Conservation (phyloP, 2,888 invertebrate genomes). For the Urechis unicinctus region DNA sequence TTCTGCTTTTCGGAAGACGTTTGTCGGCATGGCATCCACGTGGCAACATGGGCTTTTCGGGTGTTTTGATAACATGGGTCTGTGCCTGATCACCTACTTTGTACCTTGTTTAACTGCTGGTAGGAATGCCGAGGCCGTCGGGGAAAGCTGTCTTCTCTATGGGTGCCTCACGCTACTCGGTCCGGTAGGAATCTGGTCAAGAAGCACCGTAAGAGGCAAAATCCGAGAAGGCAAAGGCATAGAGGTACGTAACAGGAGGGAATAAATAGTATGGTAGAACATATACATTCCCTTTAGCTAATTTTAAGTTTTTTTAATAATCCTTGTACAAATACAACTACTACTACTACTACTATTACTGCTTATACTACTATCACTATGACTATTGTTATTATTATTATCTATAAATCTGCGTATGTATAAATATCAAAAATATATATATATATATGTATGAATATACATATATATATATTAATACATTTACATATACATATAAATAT, state of each 20-base stretch:
- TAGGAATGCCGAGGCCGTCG: conserved; percentile 42
- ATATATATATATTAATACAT: too few relatives aligned
- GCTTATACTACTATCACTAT: too few relatives aligned
- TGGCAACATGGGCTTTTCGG: conserved; percentile 34
- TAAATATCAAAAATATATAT: too few relatives aligned
- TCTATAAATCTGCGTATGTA: too few relatives aligned
- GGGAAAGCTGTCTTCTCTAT: conserved; percentile 39
- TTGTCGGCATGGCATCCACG: neutral
- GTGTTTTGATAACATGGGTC: conserved; percentile 40
- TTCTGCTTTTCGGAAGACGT: neutral
- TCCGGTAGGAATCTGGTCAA: conserved; percentile 26
- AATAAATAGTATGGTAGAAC: too few relatives aligned
- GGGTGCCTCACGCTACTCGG: conserved; percentile 32
- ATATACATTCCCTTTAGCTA: too few relatives aligned
- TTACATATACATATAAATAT: too few relatives aligned
- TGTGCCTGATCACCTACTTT: conserved; percentile 42
- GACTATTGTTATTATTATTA: too few relatives aligned
- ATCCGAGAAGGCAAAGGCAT: conserved; percentile 35
- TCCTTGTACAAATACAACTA: too few relatives aligned
- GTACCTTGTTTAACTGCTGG: conserved; percentile 45
- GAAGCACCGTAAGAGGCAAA: conserved; percentile 30
- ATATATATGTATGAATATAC: too few relatives aligned
- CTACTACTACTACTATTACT: too few relatives aligned
- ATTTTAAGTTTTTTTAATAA: too few relatives aligned
- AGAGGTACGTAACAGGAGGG: conserved; percentile 28